Evolutionary conservation across 2,888 invertebrate species (phyloP).

Genomic region (Sarcophaga carnaria): DNA sequence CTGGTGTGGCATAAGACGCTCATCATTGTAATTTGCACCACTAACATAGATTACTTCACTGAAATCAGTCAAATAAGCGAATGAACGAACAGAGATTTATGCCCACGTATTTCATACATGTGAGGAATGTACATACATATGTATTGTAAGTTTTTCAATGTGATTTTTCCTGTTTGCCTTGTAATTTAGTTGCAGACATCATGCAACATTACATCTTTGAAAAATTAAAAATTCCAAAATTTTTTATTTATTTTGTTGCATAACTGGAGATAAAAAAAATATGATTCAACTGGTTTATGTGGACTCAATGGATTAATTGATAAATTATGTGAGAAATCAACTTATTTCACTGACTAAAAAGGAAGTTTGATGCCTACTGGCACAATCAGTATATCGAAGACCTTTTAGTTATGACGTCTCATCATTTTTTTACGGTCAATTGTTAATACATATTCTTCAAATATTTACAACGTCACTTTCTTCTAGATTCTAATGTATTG

Average conservation of each 20-base stretch:
- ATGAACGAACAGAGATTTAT: no score
- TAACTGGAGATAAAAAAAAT: not conserved
- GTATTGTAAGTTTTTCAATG: not conserved
- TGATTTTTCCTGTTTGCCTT: not conserved
- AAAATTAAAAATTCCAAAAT: not conserved
- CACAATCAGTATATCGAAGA: no score
- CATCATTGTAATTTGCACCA: slow-evolving; percentile 33
- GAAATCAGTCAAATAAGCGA: not conserved
- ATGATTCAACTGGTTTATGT: not conserved
- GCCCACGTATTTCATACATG: not conserved
- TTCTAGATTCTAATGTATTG: no score
- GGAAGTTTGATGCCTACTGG: no score
- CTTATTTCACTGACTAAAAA: not conserved
- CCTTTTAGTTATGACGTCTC: no score
- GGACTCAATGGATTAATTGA: not conserved
- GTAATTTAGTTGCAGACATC: not conserved
- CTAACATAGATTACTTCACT: slow-evolving; percentile 25
- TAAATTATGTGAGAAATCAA: not conserved
- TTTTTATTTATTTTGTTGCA: not conserved
- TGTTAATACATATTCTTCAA: no score
- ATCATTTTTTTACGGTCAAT: no score
- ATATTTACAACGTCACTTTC: no score
- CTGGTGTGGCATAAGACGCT: not conserved
- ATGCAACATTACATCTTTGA: not conserved
- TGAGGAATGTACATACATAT: not conserved